Evolutionary conservation across 2,888 invertebrate genomes (phyloP).

Genomic region (Dascillus cervinus): DNA sequence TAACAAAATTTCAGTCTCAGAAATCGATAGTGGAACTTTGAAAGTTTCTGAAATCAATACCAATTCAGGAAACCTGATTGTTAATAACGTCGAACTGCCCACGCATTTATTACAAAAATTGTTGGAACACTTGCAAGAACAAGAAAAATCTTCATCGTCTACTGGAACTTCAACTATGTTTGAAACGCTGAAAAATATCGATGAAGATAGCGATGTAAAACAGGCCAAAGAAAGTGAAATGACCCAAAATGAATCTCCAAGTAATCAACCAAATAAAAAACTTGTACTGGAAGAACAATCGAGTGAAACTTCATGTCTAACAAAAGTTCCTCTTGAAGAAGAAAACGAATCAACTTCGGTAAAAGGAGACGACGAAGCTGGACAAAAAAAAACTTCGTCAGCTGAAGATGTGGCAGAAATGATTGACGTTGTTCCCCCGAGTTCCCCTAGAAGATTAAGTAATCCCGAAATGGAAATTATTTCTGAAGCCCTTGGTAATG

Average conservation of each 20-base stretch:
- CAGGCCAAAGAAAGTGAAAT: too few species aligned
- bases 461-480: not conserved
- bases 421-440: too few species aligned
- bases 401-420: constrained; percentile 42
- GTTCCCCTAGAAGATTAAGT: too few species aligned
- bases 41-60: constrained; percentile 66
- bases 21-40: constrained; percentile 68
- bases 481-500: too few species aligned
- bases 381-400: constrained; percentile 40
- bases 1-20: constrained; percentile 70
- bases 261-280: too few species aligned
- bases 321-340: constrained; percentile 1
- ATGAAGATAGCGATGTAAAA: too few species aligned
- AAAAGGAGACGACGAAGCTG: constrained; percentile 12
- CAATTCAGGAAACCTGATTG: constrained; percentile 58
- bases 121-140: constrained; percentile 43
- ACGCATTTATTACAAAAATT: constrained; percentile 62
- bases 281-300: too few species aligned
- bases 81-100: constrained; percentile 61
- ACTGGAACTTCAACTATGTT: too few species aligned
- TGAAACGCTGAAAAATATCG: constrained; percentile 5
- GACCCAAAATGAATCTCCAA: too few species aligned
- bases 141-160: constrained; percentile 10
- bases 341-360: constrained; percentile 2
- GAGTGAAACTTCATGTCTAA: constrained; percentile 3